Percentiles rank a stretch among this genome's conserved stretches.
Evolutionary conservation across 2,113 vertebrate genomes (phyloP).

Genomic region (Eolophus roseicapilla): DNA sequence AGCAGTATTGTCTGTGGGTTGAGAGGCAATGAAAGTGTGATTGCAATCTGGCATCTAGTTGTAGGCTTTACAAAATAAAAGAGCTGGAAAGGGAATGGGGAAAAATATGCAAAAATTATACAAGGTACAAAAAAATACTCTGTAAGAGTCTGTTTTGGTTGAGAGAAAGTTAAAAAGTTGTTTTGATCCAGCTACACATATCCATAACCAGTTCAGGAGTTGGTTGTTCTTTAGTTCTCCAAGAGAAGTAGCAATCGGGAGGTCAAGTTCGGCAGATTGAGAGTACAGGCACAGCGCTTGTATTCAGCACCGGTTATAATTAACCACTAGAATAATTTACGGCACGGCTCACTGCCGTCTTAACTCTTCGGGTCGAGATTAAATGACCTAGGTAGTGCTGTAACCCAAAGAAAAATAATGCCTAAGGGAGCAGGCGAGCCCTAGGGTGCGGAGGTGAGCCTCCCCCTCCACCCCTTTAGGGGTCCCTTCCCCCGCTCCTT

Average conservation of each 20-base stretch:
- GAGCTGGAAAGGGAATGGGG: neutral
- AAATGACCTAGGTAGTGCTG: neutral
- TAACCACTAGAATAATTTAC: neutral
- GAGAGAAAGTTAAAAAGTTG: neutral
- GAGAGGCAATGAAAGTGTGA: neutral
- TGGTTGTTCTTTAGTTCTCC: neutral
- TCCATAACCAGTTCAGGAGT: neutral
- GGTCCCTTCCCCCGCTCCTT: neutral
- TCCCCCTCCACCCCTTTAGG: neutral
- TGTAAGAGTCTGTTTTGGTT: neutral
- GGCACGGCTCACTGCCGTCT: neutral
- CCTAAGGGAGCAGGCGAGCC: neutral
- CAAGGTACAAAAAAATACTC: neutral
- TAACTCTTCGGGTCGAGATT: neutral
- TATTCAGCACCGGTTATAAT: neutral
- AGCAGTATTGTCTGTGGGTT: neutral
- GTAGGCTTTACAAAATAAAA: neutral
- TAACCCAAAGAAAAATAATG: neutral
- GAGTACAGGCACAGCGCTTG: accelerated
- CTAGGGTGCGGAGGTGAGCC: neutral
- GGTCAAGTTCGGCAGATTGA: neutral
- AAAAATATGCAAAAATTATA: neutral
- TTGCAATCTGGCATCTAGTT: neutral
- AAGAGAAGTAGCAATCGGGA: neutral
- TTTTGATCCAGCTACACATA: neutral